Evolutionary conservation across 2,888 invertebrate genomes (phyloP), one percentile per base, ranked within the genome.

Genomic region (Xestoiulus laeticollis): DNA sequence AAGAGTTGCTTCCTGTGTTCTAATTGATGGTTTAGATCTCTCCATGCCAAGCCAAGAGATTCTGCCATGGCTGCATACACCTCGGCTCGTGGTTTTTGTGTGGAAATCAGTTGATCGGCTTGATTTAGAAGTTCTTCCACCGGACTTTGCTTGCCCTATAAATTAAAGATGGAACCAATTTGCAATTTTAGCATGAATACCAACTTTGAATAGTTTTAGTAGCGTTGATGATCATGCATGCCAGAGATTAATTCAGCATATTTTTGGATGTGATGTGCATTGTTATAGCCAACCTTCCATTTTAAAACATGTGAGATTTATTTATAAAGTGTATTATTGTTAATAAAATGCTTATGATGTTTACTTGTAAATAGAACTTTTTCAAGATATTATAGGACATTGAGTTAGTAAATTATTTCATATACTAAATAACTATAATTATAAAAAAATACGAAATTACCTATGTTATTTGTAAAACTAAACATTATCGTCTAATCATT

Each of bases 61-160:
- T 96, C 96, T 22, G 96, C 96, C 97, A 97, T 97, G 53, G 97
- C 96, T 88, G 95, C 95, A 92, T 97, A 96, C 43, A 97, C 96
- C 92, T 96, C 95, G 1, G 91, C 91, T 38, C 92, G 91, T 30
- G 96, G 95, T 91, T 95, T 94, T 91, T 96, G 95, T 43, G 95
- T 95, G 87, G 95, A 94, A 90, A 96, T 95, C 90, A 96, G 93
- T 91, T 95, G 95, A 92, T 97, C 97, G n/a, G 97, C 96, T 92
- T 96, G 95, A 87, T 95, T 94, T 89, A 97, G 94, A 89, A 97
- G 94, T 92, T 97, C 96, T 91, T 96, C 96, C 90, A 97, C 96
- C 87, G 97, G 96, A 91, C 96, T 96, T 91, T 97, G 96, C 92
- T 97, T 96, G 91, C 94, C 95, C 96, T 97, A 92, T 53, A 90